These are phyloP conservation scores for Tupaia tana DNA, from an alignment of 2,113 vertebrate species.

Conservation along the genomic window DNA sequence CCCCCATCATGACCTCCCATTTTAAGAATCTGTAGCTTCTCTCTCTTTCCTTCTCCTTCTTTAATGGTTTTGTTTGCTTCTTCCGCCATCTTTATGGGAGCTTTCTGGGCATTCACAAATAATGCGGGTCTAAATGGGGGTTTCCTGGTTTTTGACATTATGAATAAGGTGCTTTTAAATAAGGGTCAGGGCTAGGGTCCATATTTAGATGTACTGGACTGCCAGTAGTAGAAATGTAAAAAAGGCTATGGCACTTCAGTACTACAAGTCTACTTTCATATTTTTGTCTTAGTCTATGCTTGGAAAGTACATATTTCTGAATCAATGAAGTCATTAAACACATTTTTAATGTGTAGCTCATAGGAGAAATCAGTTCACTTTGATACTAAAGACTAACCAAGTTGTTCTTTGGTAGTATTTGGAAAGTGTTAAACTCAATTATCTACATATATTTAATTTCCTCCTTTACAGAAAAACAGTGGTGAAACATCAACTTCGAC, in stretches of 20 bases:
- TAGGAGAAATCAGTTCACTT: neutral
- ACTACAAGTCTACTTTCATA: neutral
- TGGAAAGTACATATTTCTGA: neutral
- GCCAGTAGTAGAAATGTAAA: neutral
- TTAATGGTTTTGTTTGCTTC: neutral
- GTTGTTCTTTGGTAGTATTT: neutral
- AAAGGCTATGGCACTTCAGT: neutral
- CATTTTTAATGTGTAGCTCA: conserved; percentile 1
- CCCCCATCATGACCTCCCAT: neutral
- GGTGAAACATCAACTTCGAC: neutral
- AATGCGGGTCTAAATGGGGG: neutral
- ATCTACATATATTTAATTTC: neutral
- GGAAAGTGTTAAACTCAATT: neutral
- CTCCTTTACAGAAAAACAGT: conserved; percentile 41
- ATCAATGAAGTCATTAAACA: neutral
- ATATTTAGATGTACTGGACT: neutral
- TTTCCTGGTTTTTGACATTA: neutral
- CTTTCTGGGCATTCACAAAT: neutral
- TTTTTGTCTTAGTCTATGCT: neutral
- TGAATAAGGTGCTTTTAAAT: neutral
- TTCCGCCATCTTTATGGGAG: neutral
- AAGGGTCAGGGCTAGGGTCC: neutral
- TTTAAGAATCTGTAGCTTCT: neutral
- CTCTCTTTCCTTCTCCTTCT: neutral
- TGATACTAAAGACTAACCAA: neutral